Conservation (phyloP, 1,140 invertebrate species). For the Neodiprion pinetum region DNA sequence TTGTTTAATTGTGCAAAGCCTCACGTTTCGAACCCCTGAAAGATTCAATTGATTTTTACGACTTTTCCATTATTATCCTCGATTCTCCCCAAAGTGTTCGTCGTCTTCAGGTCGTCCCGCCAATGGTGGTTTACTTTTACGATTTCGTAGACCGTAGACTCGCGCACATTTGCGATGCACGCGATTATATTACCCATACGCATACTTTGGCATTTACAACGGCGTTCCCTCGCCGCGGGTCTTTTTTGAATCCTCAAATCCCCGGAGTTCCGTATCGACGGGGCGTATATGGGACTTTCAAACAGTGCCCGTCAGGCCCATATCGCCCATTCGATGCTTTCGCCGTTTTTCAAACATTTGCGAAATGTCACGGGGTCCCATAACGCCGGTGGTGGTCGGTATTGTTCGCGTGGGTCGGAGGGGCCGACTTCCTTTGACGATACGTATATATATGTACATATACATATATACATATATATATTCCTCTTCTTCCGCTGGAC, state of each 20-base stretch:
- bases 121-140: not conserved
- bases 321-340: not conserved
- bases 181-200: too few relatives aligned
- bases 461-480: too few relatives aligned
- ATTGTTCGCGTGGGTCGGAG: too few relatives aligned
- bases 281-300: not conserved
- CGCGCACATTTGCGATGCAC: too few relatives aligned
- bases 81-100: not conserved
- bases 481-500: too few relatives aligned
- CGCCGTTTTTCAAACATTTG: too few relatives aligned
- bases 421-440: too few relatives aligned
- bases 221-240: not conserved
- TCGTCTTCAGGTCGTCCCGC: not conserved
- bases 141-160: not conserved
- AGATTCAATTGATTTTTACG: not conserved
- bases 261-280: not conserved
- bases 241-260: not conserved
- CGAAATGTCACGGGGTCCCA: not conserved
- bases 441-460: too few relatives aligned
- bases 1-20: too few relatives aligned
- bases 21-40: too few relatives aligned
- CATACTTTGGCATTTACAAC: not conserved
- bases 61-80: not conserved
- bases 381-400: too few relatives aligned
- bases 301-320: not conserved